phyloP scores from a whole-genome alignment of 2,113 vertebrate genomes.

The Poecile atricapillus region DNA sequence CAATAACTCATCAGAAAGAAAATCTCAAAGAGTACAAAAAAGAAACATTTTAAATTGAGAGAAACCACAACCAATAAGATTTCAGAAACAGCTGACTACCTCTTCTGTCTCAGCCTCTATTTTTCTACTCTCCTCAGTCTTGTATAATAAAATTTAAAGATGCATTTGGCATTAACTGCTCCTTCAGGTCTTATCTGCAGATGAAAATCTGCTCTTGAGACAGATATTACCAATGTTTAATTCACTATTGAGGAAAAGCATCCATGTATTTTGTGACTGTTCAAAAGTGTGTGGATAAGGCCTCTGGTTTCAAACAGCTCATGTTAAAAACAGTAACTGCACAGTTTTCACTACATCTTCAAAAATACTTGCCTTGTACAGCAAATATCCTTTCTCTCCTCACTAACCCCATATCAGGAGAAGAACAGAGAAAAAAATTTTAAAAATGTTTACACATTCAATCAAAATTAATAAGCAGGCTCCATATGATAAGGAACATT shows the following conservation, averaged over 20 bases:
- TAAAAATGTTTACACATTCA: background rate
- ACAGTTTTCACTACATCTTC: background rate
- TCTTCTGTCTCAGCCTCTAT: background rate
- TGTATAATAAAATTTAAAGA: background rate
- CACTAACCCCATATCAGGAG: background rate
- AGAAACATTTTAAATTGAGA: background rate
- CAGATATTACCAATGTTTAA: background rate
- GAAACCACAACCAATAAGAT: background rate
- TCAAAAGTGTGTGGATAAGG: background rate
- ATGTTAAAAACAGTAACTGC: background rate
- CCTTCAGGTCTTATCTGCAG: background rate
- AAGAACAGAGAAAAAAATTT: background rate
- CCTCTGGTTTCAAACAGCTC: background rate
- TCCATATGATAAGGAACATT: background rate
- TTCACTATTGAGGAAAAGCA: background rate
- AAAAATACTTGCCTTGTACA: background rate
- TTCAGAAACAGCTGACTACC: background rate
- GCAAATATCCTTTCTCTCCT: background rate
- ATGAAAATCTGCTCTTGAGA: slow-evolving; percentile 2
- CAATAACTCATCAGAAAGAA: background rate
- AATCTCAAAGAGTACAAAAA: background rate
- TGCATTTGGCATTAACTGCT: background rate
- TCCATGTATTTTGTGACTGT: background rate
- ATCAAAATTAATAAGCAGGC: slow-evolving; percentile 4
- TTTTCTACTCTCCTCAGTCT: background rate